Conservation (phyloP, 2,797 vertebrate genomes). For the Heteromormyrus szaboi region DNA sequence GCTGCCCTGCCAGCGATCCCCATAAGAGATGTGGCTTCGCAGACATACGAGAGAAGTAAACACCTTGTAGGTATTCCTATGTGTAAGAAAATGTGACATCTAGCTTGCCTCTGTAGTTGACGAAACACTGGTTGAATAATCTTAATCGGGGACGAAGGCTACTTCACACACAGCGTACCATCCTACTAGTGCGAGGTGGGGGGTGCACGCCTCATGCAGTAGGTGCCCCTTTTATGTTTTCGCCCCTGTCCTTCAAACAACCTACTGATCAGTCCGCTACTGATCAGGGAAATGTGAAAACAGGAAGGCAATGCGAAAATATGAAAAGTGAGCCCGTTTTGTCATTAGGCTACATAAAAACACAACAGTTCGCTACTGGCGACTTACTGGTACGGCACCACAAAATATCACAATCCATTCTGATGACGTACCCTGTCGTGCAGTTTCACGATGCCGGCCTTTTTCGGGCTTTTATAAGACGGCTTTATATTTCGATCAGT, state of each 20-base stretch:
- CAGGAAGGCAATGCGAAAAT: background rate
- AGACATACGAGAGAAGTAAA: background rate
- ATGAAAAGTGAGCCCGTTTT: background rate
- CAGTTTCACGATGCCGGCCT: background rate
- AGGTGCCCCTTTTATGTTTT: background rate
- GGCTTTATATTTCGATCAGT: background rate
- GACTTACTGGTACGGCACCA: background rate
- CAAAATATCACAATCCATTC: background rate
- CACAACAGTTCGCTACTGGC: background rate
- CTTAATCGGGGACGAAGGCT: background rate
- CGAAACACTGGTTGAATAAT: background rate
- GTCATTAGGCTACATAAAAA: background rate
- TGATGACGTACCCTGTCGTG: background rate
- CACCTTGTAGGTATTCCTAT: background rate
- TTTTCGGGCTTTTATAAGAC: background rate
- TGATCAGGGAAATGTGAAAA: background rate
- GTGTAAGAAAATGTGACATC: background rate
- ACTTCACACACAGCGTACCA: background rate
- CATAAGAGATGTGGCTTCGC: background rate
- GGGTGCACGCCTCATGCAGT: background rate
- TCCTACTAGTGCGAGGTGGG: background rate
- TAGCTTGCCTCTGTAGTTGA: background rate
- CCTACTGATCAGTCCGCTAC: background rate
- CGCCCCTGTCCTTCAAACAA: background rate
- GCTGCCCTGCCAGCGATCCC: background rate